Evolutionary conservation across 2,888 invertebrate species (phyloP).

Genomic region (Drosophila testacea): DNA sequence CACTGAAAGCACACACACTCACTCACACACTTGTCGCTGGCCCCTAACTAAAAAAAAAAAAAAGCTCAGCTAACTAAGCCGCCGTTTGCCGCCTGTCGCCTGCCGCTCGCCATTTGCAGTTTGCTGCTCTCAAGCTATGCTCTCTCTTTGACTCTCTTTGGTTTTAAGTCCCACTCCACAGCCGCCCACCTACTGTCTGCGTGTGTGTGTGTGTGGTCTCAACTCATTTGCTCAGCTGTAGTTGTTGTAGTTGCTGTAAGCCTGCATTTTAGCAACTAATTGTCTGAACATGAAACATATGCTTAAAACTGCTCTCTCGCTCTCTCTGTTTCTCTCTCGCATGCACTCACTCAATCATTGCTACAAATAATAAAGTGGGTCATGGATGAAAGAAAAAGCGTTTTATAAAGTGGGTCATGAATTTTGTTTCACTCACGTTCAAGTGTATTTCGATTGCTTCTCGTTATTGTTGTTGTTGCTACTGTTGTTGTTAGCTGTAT

Average conservation of each 20-base stretch:
- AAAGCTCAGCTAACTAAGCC: slow-evolving; percentile 50
- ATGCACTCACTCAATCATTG: slow-evolving; percentile 57
- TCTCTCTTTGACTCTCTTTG: not conserved
- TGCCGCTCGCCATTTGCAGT: slow-evolving; percentile 11
- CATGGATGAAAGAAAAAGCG: slow-evolving; percentile 85
- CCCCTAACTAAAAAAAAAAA: slow-evolving; percentile 43
- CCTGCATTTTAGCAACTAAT: slow-evolving; percentile 79
- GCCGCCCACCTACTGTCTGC: slow-evolving; percentile 7
- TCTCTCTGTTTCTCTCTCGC: slow-evolving; percentile 5
- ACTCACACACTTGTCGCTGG: slow-evolving; percentile 42
- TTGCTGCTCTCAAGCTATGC: slow-evolving; percentile 1
- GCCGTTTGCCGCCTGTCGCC: slow-evolving; percentile 3
- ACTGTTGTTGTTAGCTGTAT: slow-evolving; percentile 36
- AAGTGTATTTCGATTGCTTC: slow-evolving; percentile 83
- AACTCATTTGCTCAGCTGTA: slow-evolving; percentile 71
- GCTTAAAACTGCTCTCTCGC: slow-evolving; percentile 42
- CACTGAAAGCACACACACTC: slow-evolving; percentile 12
- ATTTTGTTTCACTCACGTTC: slow-evolving; percentile 84
- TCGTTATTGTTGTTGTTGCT: slow-evolving; percentile 41
- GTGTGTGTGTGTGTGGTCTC: slow-evolving; percentile 24
- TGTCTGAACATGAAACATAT: slow-evolving; percentile 75
- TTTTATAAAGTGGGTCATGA: slow-evolving; percentile 84
- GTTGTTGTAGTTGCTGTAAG: slow-evolving; percentile 38
- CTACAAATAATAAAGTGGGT: slow-evolving; percentile 83
- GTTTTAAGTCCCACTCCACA: not conserved